Conservation (phyloP, 2,113 vertebrate genomes). For the Ramphastos sulfuratus region DNA sequence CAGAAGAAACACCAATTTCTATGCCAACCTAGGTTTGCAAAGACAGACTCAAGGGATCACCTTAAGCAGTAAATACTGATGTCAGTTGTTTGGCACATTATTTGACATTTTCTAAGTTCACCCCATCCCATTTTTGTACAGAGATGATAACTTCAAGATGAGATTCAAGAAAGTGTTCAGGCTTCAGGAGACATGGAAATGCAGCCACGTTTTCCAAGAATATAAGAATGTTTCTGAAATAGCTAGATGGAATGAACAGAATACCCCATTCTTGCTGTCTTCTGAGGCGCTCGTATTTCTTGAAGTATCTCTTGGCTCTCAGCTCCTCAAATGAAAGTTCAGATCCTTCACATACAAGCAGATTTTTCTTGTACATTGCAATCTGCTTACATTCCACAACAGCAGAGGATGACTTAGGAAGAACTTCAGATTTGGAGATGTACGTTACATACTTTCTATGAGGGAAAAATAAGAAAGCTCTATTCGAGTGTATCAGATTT, state of each 20-base stretch:
- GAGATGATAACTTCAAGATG: not conserved
- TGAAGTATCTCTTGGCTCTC: slow-evolving; percentile 41
- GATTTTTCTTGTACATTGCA: slow-evolving; percentile 32
- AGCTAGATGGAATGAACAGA: not conserved
- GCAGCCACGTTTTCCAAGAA: not conserved
- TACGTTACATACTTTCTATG: slow-evolving; percentile 14
- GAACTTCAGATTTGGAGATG: slow-evolving; percentile 53
- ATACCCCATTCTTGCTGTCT: slow-evolving; percentile 47
- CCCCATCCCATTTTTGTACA: not conserved
- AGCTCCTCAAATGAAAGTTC: slow-evolving; percentile 62
- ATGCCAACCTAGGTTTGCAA: rapidly evolving
- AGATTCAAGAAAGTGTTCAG: not conserved
- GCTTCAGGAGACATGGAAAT: not conserved
- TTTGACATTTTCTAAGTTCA: not conserved
- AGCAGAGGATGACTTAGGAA: not conserved
- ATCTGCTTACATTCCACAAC: not conserved
- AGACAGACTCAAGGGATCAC: not conserved
- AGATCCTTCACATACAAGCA: slow-evolving; percentile 1
- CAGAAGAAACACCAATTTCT: not conserved
- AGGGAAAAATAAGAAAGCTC: not conserved
- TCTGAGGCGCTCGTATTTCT: not conserved
- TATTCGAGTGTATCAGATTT: not conserved
- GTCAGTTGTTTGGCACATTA: not conserved
- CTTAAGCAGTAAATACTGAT: not conserved
- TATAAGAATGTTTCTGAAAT: not conserved